Evolutionary conservation across 2,888 invertebrate species (phyloP), one percentile per base, ranked within the genome.

Genomic region (Myopa testacea): DNA sequence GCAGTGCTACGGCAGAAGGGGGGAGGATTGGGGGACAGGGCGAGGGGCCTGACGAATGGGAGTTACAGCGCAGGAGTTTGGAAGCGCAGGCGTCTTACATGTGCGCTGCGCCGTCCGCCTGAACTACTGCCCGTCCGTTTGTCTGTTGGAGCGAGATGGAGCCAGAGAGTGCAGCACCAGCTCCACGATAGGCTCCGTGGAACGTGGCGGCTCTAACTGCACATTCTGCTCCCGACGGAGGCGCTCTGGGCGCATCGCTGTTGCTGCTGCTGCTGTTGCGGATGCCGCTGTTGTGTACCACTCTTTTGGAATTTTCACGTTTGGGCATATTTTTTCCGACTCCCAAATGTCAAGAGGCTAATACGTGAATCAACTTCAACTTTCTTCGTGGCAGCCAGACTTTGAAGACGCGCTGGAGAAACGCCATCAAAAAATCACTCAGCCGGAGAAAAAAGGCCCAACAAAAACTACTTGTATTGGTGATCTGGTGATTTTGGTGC

Each of bases 311-410:
- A 19, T 72, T 58, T 37, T 55, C 37, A 75, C n/a, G 58, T 62
- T 70, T 58, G 67, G 75, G 75, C 40, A 69, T 77, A 68, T 79
- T 55, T 69, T 76, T 63, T 80, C 6, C 82, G 81, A 82, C 80
- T 82, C 82, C 82, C 82, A 86, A 87, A 87, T 87, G 87, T 86
- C 86, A 86, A 84, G 82, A 87, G 87, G 86, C 86, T 87, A 86
- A 87, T 87, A 86, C 86, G 87, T 86, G 87, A 84, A 86, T 84
- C 85, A 86, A 86, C 84, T 84, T 84, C 84, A 85, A 83, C 86
- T 65, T 38, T 65, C 62, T 62, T 19, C 65, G 38, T 4, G 14
- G 65, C 65, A 38, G 65, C 62, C 55, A 65, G 65, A 38, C 38
- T 65, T 55, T n/a, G 37, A 37, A 14, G 58, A 72, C 58, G 72